Percentiles rank a stretch among this genome's conserved stretches.
Evolutionary conservation across 1,140 invertebrate species (phyloP).

Genomic region (Pogonus chalceus): DNA sequence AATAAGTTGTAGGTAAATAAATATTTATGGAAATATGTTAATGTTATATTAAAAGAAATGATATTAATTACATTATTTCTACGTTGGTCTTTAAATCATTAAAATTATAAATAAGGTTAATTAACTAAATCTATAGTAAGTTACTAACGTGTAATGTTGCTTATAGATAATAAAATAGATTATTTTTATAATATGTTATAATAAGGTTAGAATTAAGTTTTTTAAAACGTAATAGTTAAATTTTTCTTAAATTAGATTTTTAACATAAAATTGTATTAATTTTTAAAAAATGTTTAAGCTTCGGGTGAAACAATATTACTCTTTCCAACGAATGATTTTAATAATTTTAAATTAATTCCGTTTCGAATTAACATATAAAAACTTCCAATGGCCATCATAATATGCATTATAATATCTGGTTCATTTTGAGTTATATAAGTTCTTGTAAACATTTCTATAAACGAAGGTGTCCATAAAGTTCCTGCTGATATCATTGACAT

Average conservation of each 20-base stretch:
- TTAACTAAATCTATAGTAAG: too few relatives aligned
- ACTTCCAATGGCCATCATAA: constrained; percentile 14
- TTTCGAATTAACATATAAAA: constrained; percentile 10
- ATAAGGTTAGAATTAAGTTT: constrained; percentile 9
- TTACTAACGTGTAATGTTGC: too few relatives aligned
- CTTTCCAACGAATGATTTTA: background rate
- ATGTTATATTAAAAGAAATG: too few relatives aligned
- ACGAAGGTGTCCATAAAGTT: constrained; percentile 14
- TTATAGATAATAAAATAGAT: too few relatives aligned
- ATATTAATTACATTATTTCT: too few relatives aligned
- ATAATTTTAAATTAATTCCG: constrained; percentile 10
- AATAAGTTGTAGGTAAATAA: too few relatives aligned
- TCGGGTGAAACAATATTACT: constrained; percentile 12
- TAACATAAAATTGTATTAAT: background rate
- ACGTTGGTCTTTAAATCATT: too few relatives aligned
- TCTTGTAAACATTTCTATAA: constrained; percentile 12
- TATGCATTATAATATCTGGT: constrained; percentile 11
- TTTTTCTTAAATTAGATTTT: background rate
- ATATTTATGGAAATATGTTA: too few relatives aligned
- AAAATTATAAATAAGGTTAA: too few relatives aligned
- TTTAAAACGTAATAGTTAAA: background rate
- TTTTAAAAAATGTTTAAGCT: background rate
- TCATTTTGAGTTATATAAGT: constrained; percentile 12
- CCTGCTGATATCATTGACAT: background rate
- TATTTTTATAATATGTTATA: constrained; percentile 3